Evolutionary conservation across 2,888 invertebrate genomes (phyloP).

Genomic region (Euplagia quadripunctaria): DNA sequence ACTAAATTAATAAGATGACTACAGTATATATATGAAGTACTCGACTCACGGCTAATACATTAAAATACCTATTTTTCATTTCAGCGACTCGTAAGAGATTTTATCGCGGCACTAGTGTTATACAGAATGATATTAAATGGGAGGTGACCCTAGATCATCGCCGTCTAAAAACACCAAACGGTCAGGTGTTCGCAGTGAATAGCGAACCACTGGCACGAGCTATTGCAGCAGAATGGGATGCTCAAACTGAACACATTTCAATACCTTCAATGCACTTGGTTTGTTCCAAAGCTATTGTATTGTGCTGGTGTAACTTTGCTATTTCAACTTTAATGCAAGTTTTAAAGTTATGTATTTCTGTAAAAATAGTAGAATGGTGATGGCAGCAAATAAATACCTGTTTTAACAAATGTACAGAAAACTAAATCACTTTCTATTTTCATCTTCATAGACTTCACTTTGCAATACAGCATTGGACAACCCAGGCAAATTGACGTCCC

Average conservation of each 20-base stretch:
- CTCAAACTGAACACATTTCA: slow-evolving; percentile 92
- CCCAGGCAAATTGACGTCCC: slow-evolving; percentile 92
- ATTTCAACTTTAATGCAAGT: background rate
- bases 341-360: background rate
- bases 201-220: slow-evolving; percentile 97
- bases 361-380: background rate
- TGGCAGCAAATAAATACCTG: background rate
- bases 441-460: slow-evolving; percentile 90
- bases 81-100: slow-evolving; percentile 89
- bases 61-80: background rate
- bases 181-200: slow-evolving; percentile 91
- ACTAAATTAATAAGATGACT: background rate
- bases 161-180: slow-evolving; percentile 96
- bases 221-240: slow-evolving; percentile 97
- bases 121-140: slow-evolving; percentile 90
- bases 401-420: background rate
- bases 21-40: background rate
- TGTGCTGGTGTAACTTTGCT: background rate
- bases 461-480: slow-evolving; percentile 97
- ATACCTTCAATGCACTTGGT: slow-evolving; percentile 96
- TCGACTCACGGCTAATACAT: background rate
- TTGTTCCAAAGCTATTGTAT: slow-evolving; percentile 49
- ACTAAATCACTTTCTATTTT: slow-evolving; percentile 19
- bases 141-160: slow-evolving; percentile 96
- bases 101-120: slow-evolving; percentile 91